These are phyloP conservation scores for Anseranas semipalmata DNA, from an alignment of 2,113 vertebrate genomes.

Conservation along the genomic window DNA sequence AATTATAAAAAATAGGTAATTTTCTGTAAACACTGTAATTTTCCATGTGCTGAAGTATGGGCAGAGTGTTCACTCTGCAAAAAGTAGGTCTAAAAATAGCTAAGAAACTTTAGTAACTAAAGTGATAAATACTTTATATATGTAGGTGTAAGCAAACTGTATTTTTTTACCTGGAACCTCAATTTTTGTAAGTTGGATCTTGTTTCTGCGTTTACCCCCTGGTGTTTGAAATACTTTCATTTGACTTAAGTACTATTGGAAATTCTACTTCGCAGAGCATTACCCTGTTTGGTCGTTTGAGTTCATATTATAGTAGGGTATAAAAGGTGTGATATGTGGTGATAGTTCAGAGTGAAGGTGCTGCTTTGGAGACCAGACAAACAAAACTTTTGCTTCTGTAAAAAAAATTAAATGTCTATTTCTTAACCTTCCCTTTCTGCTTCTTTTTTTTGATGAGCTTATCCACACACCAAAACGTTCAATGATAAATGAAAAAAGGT, in stretches of 20 bases:
- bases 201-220: neutral
- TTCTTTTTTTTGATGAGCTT: neutral
- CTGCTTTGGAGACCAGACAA: neutral
- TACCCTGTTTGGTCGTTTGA: neutral
- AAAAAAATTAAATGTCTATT: neutral
- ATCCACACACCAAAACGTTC: neutral
- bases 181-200: neutral
- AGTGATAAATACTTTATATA: neutral
- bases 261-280: neutral
- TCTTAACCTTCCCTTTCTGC: neutral
- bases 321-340: neutral
- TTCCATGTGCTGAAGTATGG: neutral
- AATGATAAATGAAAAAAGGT: neutral
- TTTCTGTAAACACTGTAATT: neutral
- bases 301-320: neutral
- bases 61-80: neutral
- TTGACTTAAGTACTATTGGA: neutral
- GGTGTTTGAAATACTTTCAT: neutral
- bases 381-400: neutral
- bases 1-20: rapidly evolving
- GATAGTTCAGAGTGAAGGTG: neutral
- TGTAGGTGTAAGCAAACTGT: neutral
- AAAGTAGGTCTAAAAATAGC: neutral
- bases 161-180: neutral
- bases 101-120: neutral